Conservation (phyloP, 2,888 invertebrate species). For the Leucozona laternaria region DNA sequence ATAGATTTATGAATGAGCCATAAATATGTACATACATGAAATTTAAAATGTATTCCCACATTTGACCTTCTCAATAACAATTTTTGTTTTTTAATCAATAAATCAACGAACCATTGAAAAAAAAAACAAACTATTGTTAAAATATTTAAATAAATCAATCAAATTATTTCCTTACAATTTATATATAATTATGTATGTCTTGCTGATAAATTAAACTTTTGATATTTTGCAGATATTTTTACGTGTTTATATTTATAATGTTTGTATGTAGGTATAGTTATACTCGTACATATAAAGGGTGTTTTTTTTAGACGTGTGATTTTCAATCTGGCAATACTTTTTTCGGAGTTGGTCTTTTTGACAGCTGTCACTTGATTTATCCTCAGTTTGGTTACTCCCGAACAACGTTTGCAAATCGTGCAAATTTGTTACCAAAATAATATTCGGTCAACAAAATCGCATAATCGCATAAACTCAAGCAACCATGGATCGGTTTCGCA, state of each 20-base stretch:
- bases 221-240: background rate
- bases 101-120: constrained; percentile 11
- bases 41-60: background rate
- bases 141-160: constrained; percentile 17
- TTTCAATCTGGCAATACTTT: no score
- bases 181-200: background rate
- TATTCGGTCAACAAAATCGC: no score
- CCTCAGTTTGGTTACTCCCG: no score
- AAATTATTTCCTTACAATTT: constrained; percentile 17
- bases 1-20: constrained; percentile 13
- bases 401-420: no score
- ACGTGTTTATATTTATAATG: background rate
- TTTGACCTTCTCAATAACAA: constrained; percentile 1
- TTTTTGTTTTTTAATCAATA: background rate
- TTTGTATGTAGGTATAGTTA: background rate
- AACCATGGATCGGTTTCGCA: no score
- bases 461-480: no score
- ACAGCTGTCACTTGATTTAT: no score
- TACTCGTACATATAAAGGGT: no score
- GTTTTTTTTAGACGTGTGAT: no score
- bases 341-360: no score
- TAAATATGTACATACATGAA: background rate
- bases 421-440: no score
- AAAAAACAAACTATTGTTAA: background rate
- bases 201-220: constrained; percentile 1